Evolutionary conservation across 2,113 vertebrate species (phyloP).

Genomic region (Nycticryphes semicollaris): DNA sequence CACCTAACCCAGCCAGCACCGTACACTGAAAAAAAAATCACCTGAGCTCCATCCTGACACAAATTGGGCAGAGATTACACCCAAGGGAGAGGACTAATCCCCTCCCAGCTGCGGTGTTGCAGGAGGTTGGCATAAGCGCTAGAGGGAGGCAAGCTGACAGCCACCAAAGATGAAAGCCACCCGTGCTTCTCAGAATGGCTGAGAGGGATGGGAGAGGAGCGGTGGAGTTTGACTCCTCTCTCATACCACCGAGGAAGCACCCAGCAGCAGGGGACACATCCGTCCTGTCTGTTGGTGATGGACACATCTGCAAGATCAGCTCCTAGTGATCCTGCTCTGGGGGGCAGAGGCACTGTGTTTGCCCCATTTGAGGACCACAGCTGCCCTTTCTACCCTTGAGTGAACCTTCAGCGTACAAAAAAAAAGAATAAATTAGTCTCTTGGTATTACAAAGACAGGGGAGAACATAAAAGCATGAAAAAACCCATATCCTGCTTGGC

Average conservation of each 20-base stretch:
- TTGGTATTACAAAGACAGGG: not conserved
- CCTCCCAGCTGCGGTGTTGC: not conserved
- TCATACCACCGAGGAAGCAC: not conserved
- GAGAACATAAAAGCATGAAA: not conserved
- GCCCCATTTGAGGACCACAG: not conserved
- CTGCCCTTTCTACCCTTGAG: not conserved
- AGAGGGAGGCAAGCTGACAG: conserved; percentile 40
- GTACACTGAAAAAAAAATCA: not conserved
- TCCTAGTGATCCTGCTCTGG: not conserved
- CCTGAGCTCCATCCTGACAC: not conserved
- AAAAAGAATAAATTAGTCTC: accelerated
- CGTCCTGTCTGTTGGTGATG: not conserved
- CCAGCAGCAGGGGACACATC: not conserved
- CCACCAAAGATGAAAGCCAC: not conserved
- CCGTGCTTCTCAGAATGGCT: accelerated
- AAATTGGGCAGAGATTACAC: not conserved
- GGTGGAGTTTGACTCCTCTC: not conserved
- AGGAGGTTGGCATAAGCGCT: not conserved
- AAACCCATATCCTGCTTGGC: not conserved
- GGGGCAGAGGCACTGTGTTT: accelerated
- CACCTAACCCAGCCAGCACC: not conserved
- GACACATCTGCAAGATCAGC: not conserved
- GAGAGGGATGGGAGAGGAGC: not conserved
- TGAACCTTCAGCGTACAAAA: not conserved
- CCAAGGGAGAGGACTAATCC: not conserved